Evolutionary conservation across 2,797 vertebrate species (phyloP), one percentile per base, ranked within the genome.

Genomic region (Petrocephalus schoutedeni): DNA sequence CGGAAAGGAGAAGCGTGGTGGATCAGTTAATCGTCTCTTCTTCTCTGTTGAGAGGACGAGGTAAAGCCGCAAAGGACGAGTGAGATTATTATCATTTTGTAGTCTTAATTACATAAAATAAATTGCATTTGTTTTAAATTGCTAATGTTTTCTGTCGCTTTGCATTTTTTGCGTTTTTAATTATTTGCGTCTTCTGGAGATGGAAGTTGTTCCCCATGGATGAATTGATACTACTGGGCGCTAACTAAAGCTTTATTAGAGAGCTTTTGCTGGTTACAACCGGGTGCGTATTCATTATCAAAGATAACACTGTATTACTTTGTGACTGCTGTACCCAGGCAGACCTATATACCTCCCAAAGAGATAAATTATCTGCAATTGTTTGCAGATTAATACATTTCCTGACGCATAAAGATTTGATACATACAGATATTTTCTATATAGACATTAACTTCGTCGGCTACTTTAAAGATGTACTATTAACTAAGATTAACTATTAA

Each of bases 251-350:
- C 45, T 56, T 45, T 85, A 85, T 85, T 51, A 84, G n/a, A 9
- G 71, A 56, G 10, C 56, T 59, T 53, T 88, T 67, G 51, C 49
- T 36, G 56, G 56, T 51, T 77, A 59, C 85, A 86, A 67, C 84
- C 61, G 54, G 21, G 54, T 67, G 85, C 84, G 67, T 64, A 80
- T 88, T 56, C 88, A 51, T 36, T 51, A 58, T 74, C 54, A 80
- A 85, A 77, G 83, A 67, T 83, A 88, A 84, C 36, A 49, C 86
- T 64, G 57, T 74, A 77, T 85, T 67, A 87, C 36, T 87, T 59
- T 64, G 80, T 21, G 41, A 67, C 45, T 59, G 41, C 57, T 57
- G 21, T 23, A 53, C 80, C 45, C 49, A 23, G 51, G 51, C 51
- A 84, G 49, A 49, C 80, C 32, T 32, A 41, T 28, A 36, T 32